Evolutionary conservation across 1,140 invertebrate genomes (phyloP).

Genomic region (Ericerus pela): DNA sequence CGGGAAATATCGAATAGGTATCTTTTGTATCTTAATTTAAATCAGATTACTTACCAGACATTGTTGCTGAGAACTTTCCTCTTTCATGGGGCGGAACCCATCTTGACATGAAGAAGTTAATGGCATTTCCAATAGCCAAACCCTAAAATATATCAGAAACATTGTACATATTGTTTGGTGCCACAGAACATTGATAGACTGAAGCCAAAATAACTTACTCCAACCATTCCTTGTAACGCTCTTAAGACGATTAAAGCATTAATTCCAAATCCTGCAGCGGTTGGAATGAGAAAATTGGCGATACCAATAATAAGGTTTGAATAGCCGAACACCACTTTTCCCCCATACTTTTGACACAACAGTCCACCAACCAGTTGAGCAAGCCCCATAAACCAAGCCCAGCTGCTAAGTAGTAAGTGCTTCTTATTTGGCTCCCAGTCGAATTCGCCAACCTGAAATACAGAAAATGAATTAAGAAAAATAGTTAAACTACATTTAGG

Average conservation of each 20-base stretch:
- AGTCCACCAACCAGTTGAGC: neutral
- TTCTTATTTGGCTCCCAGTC: neutral
- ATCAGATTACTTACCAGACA: neutral
- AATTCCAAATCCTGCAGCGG: neutral
- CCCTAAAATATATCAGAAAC: no score
- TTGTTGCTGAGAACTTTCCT: neutral
- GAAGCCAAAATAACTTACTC: neutral
- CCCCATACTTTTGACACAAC: neutral
- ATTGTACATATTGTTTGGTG: no score
- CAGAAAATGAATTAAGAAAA: no score
- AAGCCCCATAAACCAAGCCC: neutral
- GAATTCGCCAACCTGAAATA: neutral
- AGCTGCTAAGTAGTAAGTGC: neutral
- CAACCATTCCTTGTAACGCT: neutral
- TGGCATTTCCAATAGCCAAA: neutral
- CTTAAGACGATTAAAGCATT: neutral
- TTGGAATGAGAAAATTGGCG: neutral
- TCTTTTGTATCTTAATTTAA: no score
- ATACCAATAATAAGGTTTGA: neutral
- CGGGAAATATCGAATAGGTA: no score
- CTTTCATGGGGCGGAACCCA: conserved; percentile 1
- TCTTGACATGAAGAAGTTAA: neutral
- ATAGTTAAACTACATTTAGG: no score
- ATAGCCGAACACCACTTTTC: neutral
- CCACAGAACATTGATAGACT: no score